These are phyloP conservation scores for Prunella fulvescens DNA, from an alignment of 2,113 vertebrate species.

Conservation along the genomic window DNA sequence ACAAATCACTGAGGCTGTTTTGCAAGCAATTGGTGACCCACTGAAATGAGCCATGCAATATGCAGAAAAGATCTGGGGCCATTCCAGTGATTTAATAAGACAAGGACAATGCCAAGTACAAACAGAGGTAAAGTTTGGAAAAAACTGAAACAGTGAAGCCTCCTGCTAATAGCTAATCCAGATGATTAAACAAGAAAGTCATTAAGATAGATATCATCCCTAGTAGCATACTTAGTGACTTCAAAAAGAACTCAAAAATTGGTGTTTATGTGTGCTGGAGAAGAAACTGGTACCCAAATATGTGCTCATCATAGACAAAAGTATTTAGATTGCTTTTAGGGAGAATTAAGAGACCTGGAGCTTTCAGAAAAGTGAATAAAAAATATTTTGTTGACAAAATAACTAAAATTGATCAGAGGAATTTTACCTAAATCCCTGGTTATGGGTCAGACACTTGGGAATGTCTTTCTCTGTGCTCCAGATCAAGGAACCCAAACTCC, in stretches of 20 bases:
- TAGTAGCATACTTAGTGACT: background rate
- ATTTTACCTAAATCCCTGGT: background rate
- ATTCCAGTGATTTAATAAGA: background rate
- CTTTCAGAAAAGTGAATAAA: background rate
- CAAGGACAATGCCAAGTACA: background rate
- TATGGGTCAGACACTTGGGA: background rate
- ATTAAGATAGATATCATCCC: background rate
- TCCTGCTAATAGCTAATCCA: background rate
- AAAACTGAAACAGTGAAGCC: background rate
- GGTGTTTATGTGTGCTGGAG: background rate
- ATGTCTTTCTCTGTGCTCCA: background rate
- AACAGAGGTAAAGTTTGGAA: background rate
- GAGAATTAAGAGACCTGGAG: background rate
- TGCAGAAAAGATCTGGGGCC: background rate
- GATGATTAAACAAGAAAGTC: background rate
- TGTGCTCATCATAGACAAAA: background rate
- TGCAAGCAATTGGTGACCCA: background rate
- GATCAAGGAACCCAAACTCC: fast-evolving
- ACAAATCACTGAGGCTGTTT: background rate
- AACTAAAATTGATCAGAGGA: background rate
- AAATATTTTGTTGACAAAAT: background rate
- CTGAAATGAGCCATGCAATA: background rate
- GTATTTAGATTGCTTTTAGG: background rate
- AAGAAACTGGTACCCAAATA: background rate
- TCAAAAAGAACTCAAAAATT: background rate